These are phyloP conservation scores for Zosterops hypoxanthus DNA, from an alignment of 2,113 vertebrate genomes.

Conservation along the genomic window DNA sequence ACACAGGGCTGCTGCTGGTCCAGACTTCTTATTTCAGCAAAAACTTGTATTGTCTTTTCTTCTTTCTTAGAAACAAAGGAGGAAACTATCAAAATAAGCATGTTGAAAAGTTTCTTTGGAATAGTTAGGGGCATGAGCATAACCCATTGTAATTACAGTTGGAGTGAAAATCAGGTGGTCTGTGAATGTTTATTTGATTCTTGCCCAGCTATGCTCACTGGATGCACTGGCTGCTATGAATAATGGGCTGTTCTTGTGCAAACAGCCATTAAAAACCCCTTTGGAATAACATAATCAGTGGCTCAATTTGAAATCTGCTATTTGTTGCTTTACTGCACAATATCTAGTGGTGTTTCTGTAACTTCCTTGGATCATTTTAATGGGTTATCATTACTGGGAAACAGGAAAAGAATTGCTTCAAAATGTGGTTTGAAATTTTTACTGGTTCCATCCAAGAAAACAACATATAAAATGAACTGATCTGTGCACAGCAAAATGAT, in stretches of 20 bases:
- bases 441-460: background rate
- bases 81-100: background rate
- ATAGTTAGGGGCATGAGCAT: background rate
- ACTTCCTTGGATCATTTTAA: background rate
- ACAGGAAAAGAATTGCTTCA: background rate
- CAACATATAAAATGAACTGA: background rate
- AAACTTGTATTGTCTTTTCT: background rate
- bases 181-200: background rate
- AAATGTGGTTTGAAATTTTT: background rate
- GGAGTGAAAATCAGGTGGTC: background rate
- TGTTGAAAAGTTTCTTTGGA: background rate
- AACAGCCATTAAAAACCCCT: background rate
- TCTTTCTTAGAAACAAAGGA: background rate
- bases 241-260: background rate
- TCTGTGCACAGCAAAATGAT: background rate
- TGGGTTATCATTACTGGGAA: background rate
- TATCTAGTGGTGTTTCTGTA: background rate
- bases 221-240: background rate
- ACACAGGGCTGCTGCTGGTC: background rate
- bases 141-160: background rate
- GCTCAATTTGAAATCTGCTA: background rate
- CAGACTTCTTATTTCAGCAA: background rate
- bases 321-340: background rate
- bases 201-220: background rate
- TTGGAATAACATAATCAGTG: background rate